Evolutionary conservation across 1,140 invertebrate genomes (phyloP).

Genomic region (Hermatobates lingyangjiaoensis): DNA sequence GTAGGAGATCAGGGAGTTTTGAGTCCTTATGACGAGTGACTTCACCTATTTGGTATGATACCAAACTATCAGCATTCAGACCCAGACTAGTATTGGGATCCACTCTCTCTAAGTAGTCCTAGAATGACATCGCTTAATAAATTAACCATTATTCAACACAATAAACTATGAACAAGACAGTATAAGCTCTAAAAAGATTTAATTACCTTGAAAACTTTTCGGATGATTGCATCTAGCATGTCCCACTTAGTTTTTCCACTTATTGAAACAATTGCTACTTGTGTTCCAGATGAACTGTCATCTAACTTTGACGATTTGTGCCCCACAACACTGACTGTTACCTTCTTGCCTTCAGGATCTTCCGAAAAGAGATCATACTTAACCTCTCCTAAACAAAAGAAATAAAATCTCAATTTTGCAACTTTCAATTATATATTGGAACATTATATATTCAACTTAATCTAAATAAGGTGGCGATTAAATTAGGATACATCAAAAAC

Average conservation of each 20-base stretch:
- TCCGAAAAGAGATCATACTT: slow-evolving; percentile 22
- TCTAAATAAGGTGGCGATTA: too few relatives aligned
- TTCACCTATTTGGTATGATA: slow-evolving; percentile 83
- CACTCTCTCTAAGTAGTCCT: slow-evolving; percentile 78
- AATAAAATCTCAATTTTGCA: neutral
- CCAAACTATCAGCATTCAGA: slow-evolving; percentile 69
- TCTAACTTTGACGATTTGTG: too few relatives aligned
- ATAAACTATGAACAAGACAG: too few relatives aligned
- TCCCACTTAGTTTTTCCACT: slow-evolving; percentile 90
- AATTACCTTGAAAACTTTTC: slow-evolving; percentile 67
- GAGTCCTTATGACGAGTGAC: slow-evolving; percentile 45
- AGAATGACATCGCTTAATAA: slow-evolving; percentile 13
- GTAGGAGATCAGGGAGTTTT: slow-evolving; percentile 58
- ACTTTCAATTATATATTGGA: neutral
- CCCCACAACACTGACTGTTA: slow-evolving; percentile 46
- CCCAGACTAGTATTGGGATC: slow-evolving; percentile 84
- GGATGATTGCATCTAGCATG: slow-evolving; percentile 73
- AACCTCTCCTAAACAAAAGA: slow-evolving; percentile 8
- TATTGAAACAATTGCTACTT: slow-evolving; percentile 74
- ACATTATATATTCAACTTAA: too few relatives aligned
- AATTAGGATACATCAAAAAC: too few relatives aligned
- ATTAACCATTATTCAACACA: neutral
- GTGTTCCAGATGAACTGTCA: slow-evolving; percentile 56
- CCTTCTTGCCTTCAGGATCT: slow-evolving; percentile 63
- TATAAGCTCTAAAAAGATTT: neutral